Conservation (phyloP, 2,888 invertebrate genomes). For the Erpobdella octoculata region DNA sequence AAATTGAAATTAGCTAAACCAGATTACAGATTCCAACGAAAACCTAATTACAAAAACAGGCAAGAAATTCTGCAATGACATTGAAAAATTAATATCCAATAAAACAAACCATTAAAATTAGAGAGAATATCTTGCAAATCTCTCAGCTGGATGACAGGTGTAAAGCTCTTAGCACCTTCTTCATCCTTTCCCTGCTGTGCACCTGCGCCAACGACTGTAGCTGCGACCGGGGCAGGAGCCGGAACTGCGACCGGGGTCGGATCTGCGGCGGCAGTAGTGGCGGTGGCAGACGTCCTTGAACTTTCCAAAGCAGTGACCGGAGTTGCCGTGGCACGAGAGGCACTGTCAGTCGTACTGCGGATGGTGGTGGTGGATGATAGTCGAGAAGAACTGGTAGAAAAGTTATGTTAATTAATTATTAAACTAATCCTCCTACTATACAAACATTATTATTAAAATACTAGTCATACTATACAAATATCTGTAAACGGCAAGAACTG, state of each 20-base stretch:
- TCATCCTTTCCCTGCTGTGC: not conserved
- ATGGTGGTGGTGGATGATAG: not conserved
- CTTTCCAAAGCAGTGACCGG: not conserved
- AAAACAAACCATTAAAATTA: not conserved
- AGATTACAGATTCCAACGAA: no score
- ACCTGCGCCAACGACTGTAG: not conserved
- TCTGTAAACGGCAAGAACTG: slow-evolving; percentile 1
- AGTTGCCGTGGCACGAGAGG: not conserved
- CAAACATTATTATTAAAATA: no score
- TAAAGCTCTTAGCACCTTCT: slow-evolving; percentile 1
- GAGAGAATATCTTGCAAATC: slow-evolving; percentile 76
- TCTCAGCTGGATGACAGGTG: slow-evolving; percentile 57
- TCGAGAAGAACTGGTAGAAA: slow-evolving; percentile 2
- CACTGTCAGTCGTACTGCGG: not conserved
- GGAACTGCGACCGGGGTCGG: not conserved
- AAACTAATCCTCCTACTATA: no score
- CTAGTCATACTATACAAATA: no score
- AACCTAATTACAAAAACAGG: no score
- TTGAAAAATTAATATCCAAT: no score
- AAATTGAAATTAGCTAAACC: not conserved
- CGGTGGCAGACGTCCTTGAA: not conserved
- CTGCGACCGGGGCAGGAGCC: not conserved
- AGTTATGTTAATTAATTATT: not conserved
- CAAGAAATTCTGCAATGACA: no score
- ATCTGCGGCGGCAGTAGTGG: not conserved